Evolutionary conservation across 2,888 invertebrate species (phyloP).

Genomic region (Argyresthia goedartella): DNA sequence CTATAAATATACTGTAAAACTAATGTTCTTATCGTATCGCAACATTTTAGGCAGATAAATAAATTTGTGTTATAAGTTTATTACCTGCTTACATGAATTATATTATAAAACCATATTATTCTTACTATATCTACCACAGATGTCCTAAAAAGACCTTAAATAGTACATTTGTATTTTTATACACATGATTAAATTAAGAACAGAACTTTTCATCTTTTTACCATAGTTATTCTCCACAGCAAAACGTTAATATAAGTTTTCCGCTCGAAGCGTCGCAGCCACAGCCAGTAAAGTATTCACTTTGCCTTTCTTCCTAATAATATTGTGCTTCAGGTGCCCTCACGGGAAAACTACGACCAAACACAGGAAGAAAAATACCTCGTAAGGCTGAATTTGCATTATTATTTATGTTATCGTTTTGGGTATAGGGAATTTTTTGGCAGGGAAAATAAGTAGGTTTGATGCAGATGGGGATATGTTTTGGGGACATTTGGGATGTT

Average conservation of each 20-base stretch:
- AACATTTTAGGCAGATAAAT: no score
- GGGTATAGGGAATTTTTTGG: conserved; percentile 38
- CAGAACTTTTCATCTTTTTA: no score
- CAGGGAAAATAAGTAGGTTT: conserved; percentile 55
- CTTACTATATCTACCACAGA: no score
- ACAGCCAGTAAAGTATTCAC: conserved; percentile 12
- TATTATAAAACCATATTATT: no score
- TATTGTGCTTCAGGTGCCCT: conserved; percentile 48
- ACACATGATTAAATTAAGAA: no score
- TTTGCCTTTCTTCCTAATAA: conserved; percentile 47
- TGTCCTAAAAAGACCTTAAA: no score
- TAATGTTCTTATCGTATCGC: no score
- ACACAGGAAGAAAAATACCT: conserved; percentile 32
- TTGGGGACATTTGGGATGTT: conserved; percentile 24
- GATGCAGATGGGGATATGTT: conserved; percentile 60
- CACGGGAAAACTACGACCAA: conserved; percentile 36
- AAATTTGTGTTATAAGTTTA: no score
- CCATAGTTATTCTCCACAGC: no score
- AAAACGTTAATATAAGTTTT: background rate
- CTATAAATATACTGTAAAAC: no score
- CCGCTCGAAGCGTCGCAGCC: background rate
- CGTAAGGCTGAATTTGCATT: conserved; percentile 52
- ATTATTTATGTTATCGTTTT: conserved; percentile 18
- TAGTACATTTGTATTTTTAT: no score
- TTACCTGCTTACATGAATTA: no score